Base-by-base conservation (phyloP, 2,888 invertebrate genomes). In the Myathropa florea region DNA sequence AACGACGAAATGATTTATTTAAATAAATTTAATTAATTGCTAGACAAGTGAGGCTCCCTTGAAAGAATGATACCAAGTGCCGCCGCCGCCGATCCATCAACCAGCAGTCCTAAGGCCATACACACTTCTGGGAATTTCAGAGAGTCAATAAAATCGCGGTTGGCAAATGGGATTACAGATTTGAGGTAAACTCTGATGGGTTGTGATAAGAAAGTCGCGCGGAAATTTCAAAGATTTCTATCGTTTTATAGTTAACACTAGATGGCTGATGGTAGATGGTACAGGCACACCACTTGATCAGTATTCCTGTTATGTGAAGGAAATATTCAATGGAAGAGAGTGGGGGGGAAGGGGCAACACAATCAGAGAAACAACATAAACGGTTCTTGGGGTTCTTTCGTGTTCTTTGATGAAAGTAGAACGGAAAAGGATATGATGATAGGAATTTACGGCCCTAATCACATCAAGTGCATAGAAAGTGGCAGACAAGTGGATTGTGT, bases 11-110 rank as follows among this genome's bases (percentile, higher is more conserved):
- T 85, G 85, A 85, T 85, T 85, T 85, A 85, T 85, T 85, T 85
- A 82, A 85, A 85, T 85, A 85, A 82, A 78, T 85, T 82, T 82
- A 85, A 85, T 85, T 85, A 85, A 82, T 82, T 77, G 77, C 53
- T 60, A 39, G 68, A 59, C 60, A 46, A 9, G 23, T 57, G 24
- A 24, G 57, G 4, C 12, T 72, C 61, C 23, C 55, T 68, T 72
- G 46, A 28, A 53, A 18, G 36, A 76, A 59, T 67, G 68, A 63
- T 68, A 28, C 28, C 18, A 36, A 71, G 14, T 36, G 24, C 57
- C 23, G 23, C 12, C 24, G 57, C 24, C 12, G 4, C 2, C 18
- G 21, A 4, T 0, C 75, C 57, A 24, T 65, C 68, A 68, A 53
- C 39, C 23, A 55, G n/a, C n/a, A n/a, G n/a, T n/a, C n/a, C n/a